Evolutionary conservation across 1,140 invertebrate species (phyloP).

Genomic region (Rhizoglyphus robini): DNA sequence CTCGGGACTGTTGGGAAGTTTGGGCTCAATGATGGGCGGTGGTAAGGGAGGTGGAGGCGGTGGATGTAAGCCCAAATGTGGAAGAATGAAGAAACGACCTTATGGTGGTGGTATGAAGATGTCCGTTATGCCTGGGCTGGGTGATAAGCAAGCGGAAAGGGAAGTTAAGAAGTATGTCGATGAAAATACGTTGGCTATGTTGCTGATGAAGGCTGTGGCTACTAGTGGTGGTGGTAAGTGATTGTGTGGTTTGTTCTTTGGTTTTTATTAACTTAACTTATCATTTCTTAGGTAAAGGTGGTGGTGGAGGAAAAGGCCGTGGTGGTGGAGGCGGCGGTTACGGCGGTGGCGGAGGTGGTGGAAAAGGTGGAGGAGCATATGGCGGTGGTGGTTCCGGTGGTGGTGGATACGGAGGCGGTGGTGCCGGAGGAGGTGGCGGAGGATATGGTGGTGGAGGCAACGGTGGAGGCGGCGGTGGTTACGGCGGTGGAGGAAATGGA

Average conservation of each 20-base stretch:
- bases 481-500: neutral
- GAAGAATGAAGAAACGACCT: neutral
- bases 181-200: conserved; percentile 13
- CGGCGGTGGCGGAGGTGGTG: neutral
- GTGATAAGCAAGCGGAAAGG: conserved; percentile 14
- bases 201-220: conserved; percentile 9
- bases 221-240: neutral
- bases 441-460: neutral
- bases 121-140: conserved; percentile 16
- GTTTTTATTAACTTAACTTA: neutral
- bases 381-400: neutral
- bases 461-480: neutral
- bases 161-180: conserved; percentile 19
- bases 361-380: neutral
- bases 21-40: conserved; percentile 13
- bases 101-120: conserved; percentile 7
- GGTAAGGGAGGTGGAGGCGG: neutral
- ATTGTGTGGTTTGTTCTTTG: neutral
- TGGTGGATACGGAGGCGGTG: neutral
- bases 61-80: neutral
- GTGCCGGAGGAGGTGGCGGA: neutral
- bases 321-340: neutral
- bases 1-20: neutral
- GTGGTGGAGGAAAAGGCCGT: neutral
- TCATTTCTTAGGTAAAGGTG: neutral